These are phyloP conservation scores for Acanthosepion lycidas DNA, from an alignment of 2,888 invertebrate species.

Conservation along the genomic window DNA sequence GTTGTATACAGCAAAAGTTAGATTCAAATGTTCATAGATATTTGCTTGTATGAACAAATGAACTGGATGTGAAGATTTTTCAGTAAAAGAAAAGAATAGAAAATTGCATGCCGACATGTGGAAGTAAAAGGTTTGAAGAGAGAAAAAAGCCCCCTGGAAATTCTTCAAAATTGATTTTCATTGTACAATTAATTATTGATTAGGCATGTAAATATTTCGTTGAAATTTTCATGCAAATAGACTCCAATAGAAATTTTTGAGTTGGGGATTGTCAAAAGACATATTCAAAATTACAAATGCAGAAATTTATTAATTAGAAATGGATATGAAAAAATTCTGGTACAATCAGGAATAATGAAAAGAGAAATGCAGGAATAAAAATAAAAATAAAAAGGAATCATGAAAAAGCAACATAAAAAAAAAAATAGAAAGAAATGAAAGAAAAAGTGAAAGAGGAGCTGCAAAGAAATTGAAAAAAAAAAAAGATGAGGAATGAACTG, in stretches of 20 bases:
- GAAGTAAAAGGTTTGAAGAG: neutral
- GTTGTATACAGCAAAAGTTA: neutral
- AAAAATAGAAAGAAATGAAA: neutral
- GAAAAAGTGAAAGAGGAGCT: too few relatives aligned
- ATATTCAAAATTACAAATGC: constrained; percentile 22
- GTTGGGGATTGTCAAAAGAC: constrained; percentile 33
- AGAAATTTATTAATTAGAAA: constrained; percentile 33
- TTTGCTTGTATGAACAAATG: neutral
- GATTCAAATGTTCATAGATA: neutral
- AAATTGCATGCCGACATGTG: neutral
- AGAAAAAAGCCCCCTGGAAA: neutral
- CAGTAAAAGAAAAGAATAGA: neutral
- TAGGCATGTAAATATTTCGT: neutral
- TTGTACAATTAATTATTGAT: constrained; percentile 20
- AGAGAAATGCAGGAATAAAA: neutral
- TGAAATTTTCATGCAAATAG: neutral
- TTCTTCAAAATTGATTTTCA: neutral
- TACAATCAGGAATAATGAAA: constrained; percentile 6
- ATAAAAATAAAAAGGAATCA: neutral
- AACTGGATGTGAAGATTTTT: neutral
- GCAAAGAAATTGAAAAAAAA: too few relatives aligned
- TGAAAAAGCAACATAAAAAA: neutral
- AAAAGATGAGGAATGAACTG: too few relatives aligned
- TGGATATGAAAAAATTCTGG: neutral
- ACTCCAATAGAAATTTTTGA: neutral